Evolutionary conservation across 2,113 vertebrate genomes (phyloP).

Genomic region (Lepus europaeus): DNA sequence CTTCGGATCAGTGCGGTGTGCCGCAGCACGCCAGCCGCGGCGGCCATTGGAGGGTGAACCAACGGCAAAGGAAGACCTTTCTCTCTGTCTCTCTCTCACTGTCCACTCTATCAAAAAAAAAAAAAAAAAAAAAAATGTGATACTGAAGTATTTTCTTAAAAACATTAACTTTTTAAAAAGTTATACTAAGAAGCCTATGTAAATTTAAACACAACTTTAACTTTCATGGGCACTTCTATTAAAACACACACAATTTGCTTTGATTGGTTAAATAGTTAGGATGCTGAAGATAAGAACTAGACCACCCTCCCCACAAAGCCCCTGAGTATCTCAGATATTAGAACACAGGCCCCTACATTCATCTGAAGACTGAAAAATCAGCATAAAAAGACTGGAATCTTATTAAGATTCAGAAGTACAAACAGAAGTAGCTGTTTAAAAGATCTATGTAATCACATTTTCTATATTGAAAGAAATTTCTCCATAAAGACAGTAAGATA

Average conservation of each 20-base stretch:
- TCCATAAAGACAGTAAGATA: conserved; percentile 65
- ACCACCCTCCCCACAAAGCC: conserved; percentile 23
- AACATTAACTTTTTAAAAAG: conserved; percentile 51
- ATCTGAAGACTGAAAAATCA: conserved; percentile 63
- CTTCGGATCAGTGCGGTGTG: too few species aligned
- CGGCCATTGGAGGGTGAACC: too few species aligned
- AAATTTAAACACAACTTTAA: conserved; percentile 74
- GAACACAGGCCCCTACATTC: conserved; percentile 33
- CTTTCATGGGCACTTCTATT: conserved; percentile 57
- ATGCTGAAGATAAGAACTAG: conserved; percentile 41
- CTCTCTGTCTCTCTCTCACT: too few species aligned
- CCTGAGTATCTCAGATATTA: conserved; percentile 38
- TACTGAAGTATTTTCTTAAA: neutral
- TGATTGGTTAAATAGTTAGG: conserved; percentile 63
- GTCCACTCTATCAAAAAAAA: too few species aligned
- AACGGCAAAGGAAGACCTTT: too few species aligned
- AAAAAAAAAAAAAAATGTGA: neutral
- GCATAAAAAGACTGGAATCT: conserved; percentile 70
- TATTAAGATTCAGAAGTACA: conserved; percentile 75
- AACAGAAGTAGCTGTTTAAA: conserved; percentile 69
- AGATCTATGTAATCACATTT: conserved; percentile 75
- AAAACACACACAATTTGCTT: conserved; percentile 67
- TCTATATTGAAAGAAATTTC: conserved; percentile 68
- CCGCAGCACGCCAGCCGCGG: too few species aligned
- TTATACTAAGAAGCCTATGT: conserved; percentile 52